Evolutionary conservation across 2,113 vertebrate species (phyloP), one percentile per base, ranked within the genome.

Genomic region (Anser cygnoides): DNA sequence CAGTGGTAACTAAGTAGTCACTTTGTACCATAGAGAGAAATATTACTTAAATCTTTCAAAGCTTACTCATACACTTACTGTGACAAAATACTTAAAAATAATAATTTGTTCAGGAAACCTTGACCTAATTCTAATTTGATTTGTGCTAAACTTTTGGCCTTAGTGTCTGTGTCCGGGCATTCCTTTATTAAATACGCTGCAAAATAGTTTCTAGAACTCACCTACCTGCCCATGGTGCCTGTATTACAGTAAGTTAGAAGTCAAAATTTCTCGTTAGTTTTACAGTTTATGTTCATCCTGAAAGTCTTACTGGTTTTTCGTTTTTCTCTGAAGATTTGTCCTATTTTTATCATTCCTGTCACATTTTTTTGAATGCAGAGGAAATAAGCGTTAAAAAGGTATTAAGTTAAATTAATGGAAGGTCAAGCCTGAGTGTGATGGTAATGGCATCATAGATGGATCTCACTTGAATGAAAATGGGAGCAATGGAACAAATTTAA

Each of bases 381-480:
- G 52, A 75, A n/a, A 67, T 29, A 76, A 86, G 62, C 28, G 18
- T 93, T 59, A 19, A 59, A 58, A 76, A 81, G 10, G 8, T 66
- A 2, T 35, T 13, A 12, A 37, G 19, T 68, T 61, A 74, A 72
- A 75, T 61, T 43, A 21, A 8, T 35, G 43, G 13, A 67, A 88
- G 52, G 44, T 7, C 76, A 77, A 86, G 43, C 19, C 44, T 71
- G 22, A 66, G 13, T 0, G 0, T 44, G 23, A 11, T 66, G 35
- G 31, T 59, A 50, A 58, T 19, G 16, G 23, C 55, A 41, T 70
- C 33, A 44, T 4, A 22, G 50, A 15, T 61, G 6, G 46, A 13
- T 80, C 26, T 90, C 22, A 4, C 19, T 54, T 4, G 61, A 71
- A 66, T 33, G 57, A 89, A 77, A 87, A 49, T 0, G 0, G 75